phyloP scores from a whole-genome alignment of 2,888 invertebrate species.

The Petrolisthes manimaculis region DNA sequence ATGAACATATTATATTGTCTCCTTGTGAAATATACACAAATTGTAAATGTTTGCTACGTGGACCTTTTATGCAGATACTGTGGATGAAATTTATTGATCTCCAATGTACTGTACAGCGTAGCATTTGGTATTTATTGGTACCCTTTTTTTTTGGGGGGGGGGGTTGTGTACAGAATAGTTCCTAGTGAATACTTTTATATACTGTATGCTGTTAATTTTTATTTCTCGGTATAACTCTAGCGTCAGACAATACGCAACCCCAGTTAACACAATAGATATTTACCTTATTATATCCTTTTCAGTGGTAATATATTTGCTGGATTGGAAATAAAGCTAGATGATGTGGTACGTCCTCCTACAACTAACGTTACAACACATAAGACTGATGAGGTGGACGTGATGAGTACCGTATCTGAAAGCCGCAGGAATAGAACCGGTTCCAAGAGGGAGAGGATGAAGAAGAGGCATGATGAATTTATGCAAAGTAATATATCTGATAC shows the following conservation, averaged over 20 bases:
- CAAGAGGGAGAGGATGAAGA: constrained; percentile 27
- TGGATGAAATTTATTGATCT: too few species aligned
- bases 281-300: not conserved
- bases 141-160: not conserved
- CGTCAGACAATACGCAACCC: not conserved
- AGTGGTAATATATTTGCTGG: constrained; percentile 35
- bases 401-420: not conserved
- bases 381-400: not conserved
- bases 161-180: not conserved
- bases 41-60: too few species aligned
- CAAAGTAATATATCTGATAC: not conserved
- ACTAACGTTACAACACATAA: not conserved
- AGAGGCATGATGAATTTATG: constrained; percentile 27
- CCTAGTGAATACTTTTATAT: too few species aligned
- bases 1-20: too few species aligned
- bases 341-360: not conserved
- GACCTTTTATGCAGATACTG: too few species aligned
- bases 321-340: constrained; percentile 24
- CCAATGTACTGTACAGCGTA: too few species aligned
- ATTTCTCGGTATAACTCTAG: too few species aligned
- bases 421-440: not conserved
- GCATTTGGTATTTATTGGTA: too few species aligned
- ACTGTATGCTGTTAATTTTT: too few species aligned
- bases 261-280: not conserved
- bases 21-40: too few species aligned